Evolutionary conservation across 2,113 vertebrate species (phyloP), one percentile per base, ranked within the genome.

Genomic region (Puffinus mauretanicus): DNA sequence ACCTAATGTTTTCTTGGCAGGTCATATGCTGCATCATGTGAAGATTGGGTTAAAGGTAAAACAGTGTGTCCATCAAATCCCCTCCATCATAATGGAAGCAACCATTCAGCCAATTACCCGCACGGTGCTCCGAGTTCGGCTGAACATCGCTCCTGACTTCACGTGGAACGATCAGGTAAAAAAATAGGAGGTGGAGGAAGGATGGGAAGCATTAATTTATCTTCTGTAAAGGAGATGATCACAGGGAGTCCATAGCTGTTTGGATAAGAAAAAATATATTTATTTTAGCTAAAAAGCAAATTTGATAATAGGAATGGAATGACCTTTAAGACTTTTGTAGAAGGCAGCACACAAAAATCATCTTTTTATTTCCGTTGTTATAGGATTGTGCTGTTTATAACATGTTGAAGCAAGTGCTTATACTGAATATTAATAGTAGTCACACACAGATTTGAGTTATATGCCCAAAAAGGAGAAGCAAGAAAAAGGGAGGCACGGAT

Each of bases 1-100:
- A 94, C 89, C 95, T 94, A 9, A 90, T 98, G 86, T 97, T 98
- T 98, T 97, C 86, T 94, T 94, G 97, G 58, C 94, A 99, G 99
- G 99, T 98, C 99, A 99, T 98, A 99, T 99, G 98, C 97, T 99
- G 91, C 99, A 99, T 97, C 99, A 99, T 91, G 99, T 99, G 96
- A 99, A 99, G 96, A 98, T 99, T 49, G 99, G 99, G 42, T 90
- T 99, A 84, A 98, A 99, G 95, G 99, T 99, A 97, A 99, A 99
- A 71, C 99, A 99, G 49, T 99, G 99, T 55, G 99, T 98, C 91
- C 99, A 99, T 96, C 99, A 99, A 98, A 99, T 99, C 93, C 99
- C 99, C 64, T 98, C 99, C 18, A 98, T 99, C 93, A 84, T 97
- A 25, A 99, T 99, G 99, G 99, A 99, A 97, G 99, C 99, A 52